These are phyloP conservation scores for Pseudomyrmex pallidus DNA, from an alignment of 1,140 invertebrate genomes.

Conservation along the genomic window DNA sequence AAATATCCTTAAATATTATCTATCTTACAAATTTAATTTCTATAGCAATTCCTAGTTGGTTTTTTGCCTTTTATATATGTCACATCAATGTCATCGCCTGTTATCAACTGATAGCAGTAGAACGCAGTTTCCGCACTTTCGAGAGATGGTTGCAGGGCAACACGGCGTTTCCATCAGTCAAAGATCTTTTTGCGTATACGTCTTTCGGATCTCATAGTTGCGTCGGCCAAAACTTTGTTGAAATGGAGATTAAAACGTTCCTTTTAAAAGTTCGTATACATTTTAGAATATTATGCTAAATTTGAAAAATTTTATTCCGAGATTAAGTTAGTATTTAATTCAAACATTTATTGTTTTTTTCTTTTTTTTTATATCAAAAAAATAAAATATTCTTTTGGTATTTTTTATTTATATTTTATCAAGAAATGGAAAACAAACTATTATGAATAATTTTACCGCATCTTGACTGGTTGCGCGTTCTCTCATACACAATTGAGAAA, in stretches of 20 bases:
- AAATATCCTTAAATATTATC: slow-evolving; percentile 74
- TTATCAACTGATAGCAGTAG: slow-evolving; percentile 80
- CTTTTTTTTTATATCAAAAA: not conserved
- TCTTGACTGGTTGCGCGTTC: not conserved
- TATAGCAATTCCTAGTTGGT: not conserved
- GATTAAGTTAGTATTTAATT: not conserved
- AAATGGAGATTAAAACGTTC: slow-evolving; percentile 83
- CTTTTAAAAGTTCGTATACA: slow-evolving; percentile 78
- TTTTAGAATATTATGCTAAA: not conserved
- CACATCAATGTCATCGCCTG: slow-evolving; percentile 82
- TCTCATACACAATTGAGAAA: not conserved
- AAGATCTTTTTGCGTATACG: slow-evolving; percentile 87
- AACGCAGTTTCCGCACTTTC: slow-evolving; percentile 84
- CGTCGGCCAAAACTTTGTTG: slow-evolving; percentile 83
- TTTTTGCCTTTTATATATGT: slow-evolving; percentile 41
- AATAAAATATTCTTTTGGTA: not conserved
- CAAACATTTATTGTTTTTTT: not conserved
- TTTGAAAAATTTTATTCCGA: too few relatives aligned
- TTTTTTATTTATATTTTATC: not conserved
- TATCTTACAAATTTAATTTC: not conserved
- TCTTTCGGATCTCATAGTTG: slow-evolving; percentile 87
- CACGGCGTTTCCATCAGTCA: slow-evolving; percentile 73
- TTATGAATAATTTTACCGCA: not conserved
- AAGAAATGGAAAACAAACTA: not conserved
- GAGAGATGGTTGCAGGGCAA: slow-evolving; percentile 85